Evolutionary conservation across 1,140 invertebrate genomes (phyloP), one percentile per base, ranked within the genome.

Genomic region (Lordiphosa collinella): DNA sequence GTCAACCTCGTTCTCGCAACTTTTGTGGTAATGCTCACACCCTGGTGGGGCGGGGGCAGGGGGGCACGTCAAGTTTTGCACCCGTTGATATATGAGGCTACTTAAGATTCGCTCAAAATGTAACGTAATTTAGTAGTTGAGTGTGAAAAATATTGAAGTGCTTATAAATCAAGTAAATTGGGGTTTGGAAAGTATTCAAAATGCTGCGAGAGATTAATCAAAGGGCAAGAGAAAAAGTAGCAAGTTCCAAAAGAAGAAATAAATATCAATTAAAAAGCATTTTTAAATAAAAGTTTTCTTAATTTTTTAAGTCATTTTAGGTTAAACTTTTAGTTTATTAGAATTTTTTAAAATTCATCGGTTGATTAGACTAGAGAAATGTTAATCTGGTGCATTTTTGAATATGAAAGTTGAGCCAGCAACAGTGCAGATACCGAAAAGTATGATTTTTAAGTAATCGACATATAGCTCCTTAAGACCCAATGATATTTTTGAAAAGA

Each of bases 1-100:
- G 80, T 86, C 80, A 86, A 79, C 61, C 67, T 76, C 78, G 68
- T 62, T 67, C 67, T 66, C 66, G 61, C 48, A 62, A 76, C 78
- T 66, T 80, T 66, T 82, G 61, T 84, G 71, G 62, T 68, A 71
- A 82, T 84, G 59, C 76, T 53, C 56, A 11, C 7, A 11, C 7
- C 12, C 4, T 29, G 3, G 6, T 6, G n/a, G 6, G 6, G 2
- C 2, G 32, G 13, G 4, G n/a, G 31, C 13, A 10, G 9, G 32
- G 50, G 61, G 41, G 40, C 51, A 59, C 54, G 71, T 84, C 76
- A 75, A 36, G 22, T 53, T 53, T 53, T 50, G 31, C 51, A 41
- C 47, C 58, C 53, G 29, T 65, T 75, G 78, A 82, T 84, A 82
- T 82, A 82, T 84, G 67, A 31, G 54, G 46, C 60, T 78, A 82